phyloP scores from a whole-genome alignment of 2,797 vertebrate species.

The Carduelis carduelis region DNA sequence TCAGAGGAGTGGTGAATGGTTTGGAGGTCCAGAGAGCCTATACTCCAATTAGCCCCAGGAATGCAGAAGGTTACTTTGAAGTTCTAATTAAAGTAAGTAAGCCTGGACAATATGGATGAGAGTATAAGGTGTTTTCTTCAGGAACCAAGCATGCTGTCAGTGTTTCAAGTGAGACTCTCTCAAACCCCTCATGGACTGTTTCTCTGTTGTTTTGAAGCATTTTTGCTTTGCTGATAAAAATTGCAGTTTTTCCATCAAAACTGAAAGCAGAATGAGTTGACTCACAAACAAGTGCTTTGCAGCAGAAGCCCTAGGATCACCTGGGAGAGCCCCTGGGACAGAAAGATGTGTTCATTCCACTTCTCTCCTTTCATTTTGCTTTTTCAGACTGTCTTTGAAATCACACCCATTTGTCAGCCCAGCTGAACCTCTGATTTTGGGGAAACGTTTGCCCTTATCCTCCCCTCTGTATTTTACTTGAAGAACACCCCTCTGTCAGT shows the following conservation, averaged over 20 bases:
- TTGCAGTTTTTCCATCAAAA: not conserved
- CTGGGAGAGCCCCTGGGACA: not conserved
- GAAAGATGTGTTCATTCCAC: not conserved
- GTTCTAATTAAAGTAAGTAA: constrained; percentile 81
- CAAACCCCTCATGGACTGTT: not conserved
- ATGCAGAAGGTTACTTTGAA: constrained; percentile 77
- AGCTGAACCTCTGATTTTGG: not conserved
- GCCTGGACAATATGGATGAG: not conserved
- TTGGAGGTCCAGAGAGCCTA: constrained; percentile 82
- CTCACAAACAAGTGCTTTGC: not conserved
- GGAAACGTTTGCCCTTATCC: not conserved
- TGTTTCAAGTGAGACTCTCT: not conserved
- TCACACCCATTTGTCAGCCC: not conserved
- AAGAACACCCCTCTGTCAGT: not conserved
- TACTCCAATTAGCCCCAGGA: constrained; percentile 73
- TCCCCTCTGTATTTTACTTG: not conserved
- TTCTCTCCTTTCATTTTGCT: not conserved
- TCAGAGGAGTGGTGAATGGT: constrained; percentile 73
- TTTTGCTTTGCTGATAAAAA: constrained; percentile 23
- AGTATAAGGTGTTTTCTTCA: not conserved
- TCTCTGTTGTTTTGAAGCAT: not conserved
- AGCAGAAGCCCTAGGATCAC: not conserved
- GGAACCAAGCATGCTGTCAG: not conserved
- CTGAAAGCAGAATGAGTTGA: not conserved
- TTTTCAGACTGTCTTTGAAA: not conserved